Percentiles rank a stretch among this genome's conserved stretches.
These are phyloP conservation scores for Epinephelus malabaricus DNA, from an alignment of 2,797 vertebrate genomes.

Conservation along the genomic window DNA sequence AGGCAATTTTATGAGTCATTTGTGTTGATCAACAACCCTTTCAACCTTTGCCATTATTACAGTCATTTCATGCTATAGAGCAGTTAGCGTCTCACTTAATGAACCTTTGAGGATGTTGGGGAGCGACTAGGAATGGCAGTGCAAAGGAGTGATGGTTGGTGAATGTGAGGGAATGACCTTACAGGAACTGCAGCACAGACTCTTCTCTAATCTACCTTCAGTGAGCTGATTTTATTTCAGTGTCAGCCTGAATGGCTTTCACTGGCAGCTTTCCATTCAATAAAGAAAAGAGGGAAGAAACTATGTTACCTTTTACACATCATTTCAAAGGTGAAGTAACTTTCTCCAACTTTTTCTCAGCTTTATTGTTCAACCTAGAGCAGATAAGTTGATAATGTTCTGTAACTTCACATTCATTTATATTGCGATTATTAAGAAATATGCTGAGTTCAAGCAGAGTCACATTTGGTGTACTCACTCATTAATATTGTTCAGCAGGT, in stretches of 20 bases:
- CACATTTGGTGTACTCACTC: slow-evolving; percentile 14
- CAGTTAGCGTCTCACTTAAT: slow-evolving; percentile 63
- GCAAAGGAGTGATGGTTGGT: slow-evolving; percentile 49
- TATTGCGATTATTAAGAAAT: slow-evolving; percentile 23
- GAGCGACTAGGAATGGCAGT: slow-evolving; percentile 45
- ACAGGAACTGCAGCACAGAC: slow-evolving; percentile 53
- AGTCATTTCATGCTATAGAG: slow-evolving; percentile 53
- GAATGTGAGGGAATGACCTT: slow-evolving; percentile 69
- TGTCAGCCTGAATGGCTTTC: slow-evolving; percentile 44
- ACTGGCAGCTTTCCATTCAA: slow-evolving; percentile 53
- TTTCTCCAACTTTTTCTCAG: slow-evolving; percentile 7
- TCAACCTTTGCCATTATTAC: slow-evolving; percentile 66
- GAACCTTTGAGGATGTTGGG: slow-evolving; percentile 50
- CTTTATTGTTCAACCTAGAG: slow-evolving; percentile 1
- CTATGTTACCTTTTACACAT: slow-evolving; percentile 45
- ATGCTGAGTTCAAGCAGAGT: slow-evolving; percentile 20
- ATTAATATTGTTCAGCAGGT: slow-evolving; percentile 15
- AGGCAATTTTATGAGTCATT: slow-evolving; percentile 65
- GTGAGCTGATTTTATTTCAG: slow-evolving; percentile 60
- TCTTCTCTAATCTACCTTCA: slow-evolving; percentile 57
- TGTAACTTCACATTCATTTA: slow-evolving; percentile 19
- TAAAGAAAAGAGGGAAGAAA: slow-evolving; percentile 23
- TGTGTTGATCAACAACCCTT: slow-evolving; percentile 76
- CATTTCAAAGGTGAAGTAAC: slow-evolving; percentile 24
- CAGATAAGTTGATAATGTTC: slow-evolving; percentile 1